Evolutionary conservation across 2,113 vertebrate species (phyloP).

Genomic region (Pionites leucogaster): DNA sequence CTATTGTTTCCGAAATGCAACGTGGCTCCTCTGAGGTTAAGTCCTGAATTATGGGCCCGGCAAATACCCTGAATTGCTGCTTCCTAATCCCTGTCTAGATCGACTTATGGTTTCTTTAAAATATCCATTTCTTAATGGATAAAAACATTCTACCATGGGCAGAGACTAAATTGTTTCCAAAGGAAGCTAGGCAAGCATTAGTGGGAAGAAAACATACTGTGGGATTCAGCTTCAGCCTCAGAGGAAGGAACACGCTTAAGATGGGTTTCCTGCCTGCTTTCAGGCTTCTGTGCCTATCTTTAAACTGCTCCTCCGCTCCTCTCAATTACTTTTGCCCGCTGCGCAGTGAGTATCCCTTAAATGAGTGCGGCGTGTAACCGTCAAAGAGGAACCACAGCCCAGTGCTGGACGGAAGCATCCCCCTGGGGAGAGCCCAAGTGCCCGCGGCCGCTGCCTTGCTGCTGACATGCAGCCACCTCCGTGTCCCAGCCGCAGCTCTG

Average conservation of each 20-base stretch:
- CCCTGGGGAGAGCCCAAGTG: background rate
- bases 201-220: constrained; percentile 57
- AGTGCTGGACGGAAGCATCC: background rate
- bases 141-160: constrained; percentile 59
- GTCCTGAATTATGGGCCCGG: constrained; percentile 58
- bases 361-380: background rate
- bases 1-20: constrained; percentile 63
- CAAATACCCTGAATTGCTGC: constrained; percentile 56
- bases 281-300: constrained; percentile 34
- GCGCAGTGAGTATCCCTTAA: background rate
- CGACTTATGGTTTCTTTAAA: constrained; percentile 69
- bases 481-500: background rate
- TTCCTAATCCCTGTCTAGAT: constrained; percentile 56
- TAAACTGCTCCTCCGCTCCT: constrained; percentile 26
- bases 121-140: constrained; percentile 68
- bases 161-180: constrained; percentile 66
- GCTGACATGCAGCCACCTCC: rapidly evolving
- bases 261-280: constrained; percentile 58
- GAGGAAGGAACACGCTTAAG: constrained; percentile 39
- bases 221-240: constrained; percentile 55
- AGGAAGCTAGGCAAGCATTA: constrained; percentile 64
- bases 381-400: background rate
- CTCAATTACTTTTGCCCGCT: background rate
- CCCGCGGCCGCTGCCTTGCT: background rate
- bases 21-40: constrained; percentile 66